Conservation (phyloP, 2,888 invertebrate genomes). For the Itoplectis maculator region DNA sequence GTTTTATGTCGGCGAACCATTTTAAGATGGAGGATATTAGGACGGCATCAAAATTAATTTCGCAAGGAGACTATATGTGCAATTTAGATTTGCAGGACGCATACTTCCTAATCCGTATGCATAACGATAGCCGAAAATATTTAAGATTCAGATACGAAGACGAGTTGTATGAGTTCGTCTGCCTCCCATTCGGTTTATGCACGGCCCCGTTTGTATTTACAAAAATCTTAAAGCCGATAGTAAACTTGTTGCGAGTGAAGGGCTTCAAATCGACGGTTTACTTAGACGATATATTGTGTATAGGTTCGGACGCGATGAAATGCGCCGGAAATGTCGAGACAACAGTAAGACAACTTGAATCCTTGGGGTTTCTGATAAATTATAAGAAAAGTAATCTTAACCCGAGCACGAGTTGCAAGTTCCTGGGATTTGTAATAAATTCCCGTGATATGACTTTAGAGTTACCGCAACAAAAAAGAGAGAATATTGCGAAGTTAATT, state of each 20-base stretch:
- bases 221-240: constrained; percentile 48
- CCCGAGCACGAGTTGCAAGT: constrained; percentile 18
- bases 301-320: constrained; percentile 6
- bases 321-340: constrained; percentile 12
- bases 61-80: constrained; percentile 43
- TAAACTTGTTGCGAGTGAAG: constrained; percentile 27
- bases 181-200: constrained; percentile 43
- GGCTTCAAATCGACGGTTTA: constrained; percentile 64
- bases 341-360: constrained; percentile 3
- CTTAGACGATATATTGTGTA: constrained; percentile 10
- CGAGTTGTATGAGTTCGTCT: constrained; percentile 43
- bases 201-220: constrained; percentile 41
- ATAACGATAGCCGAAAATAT: constrained; percentile 46
- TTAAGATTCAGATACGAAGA: constrained; percentile 41
- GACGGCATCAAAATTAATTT: constrained; percentile 58
- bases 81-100: constrained; percentile 49
- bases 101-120: constrained; percentile 47
- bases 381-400: constrained; percentile 24
- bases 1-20: constrained; percentile 55
- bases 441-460: constrained; percentile 18
- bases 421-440: constrained; percentile 38
- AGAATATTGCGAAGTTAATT: background rate
- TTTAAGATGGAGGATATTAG: constrained; percentile 67
- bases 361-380: constrained; percentile 37
- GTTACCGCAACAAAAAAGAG: constrained; percentile 16